These are phyloP conservation scores for Epirrhoe alternata DNA, from an alignment of 2,888 invertebrate genomes.

Conservation along the genomic window DNA sequence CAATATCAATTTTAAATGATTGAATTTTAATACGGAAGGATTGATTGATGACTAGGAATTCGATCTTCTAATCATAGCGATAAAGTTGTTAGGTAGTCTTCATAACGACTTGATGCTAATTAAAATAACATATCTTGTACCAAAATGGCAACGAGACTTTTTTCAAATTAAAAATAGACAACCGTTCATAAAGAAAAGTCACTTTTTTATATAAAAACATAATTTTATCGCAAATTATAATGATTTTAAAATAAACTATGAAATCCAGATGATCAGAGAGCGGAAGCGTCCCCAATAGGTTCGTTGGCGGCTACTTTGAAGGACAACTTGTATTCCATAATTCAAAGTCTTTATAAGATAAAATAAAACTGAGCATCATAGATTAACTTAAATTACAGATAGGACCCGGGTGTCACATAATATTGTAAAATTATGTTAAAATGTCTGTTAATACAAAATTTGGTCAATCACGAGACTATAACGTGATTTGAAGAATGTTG, in stretches of 20 bases:
- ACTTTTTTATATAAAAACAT: neutral
- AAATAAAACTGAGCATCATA: neutral
- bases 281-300: neutral
- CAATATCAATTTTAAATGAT: neutral
- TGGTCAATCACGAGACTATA: neutral
- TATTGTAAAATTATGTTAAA: constrained; percentile 43
- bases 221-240: no score
- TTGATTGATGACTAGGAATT: constrained; percentile 21
- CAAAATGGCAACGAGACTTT: neutral
- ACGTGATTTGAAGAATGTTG: neutral
- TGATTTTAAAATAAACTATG: neutral
- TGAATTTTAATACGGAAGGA: neutral
- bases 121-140: neutral
- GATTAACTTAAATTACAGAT: constrained; percentile 28
- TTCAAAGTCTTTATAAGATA: neutral
- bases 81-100: neutral
- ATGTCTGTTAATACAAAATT: constrained; percentile 37
- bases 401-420: constrained; percentile 26
- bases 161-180: neutral
- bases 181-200: no score
- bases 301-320: neutral
- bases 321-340: neutral
- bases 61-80: constrained; percentile 15
- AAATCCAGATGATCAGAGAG: neutral
- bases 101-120: neutral